A percentile compares a stretch with the other conserved stretches of the same genome.
These are phyloP conservation scores for Mus minutoides DNA, from an alignment of 2,797 vertebrate genomes.

Conservation along the genomic window DNA sequence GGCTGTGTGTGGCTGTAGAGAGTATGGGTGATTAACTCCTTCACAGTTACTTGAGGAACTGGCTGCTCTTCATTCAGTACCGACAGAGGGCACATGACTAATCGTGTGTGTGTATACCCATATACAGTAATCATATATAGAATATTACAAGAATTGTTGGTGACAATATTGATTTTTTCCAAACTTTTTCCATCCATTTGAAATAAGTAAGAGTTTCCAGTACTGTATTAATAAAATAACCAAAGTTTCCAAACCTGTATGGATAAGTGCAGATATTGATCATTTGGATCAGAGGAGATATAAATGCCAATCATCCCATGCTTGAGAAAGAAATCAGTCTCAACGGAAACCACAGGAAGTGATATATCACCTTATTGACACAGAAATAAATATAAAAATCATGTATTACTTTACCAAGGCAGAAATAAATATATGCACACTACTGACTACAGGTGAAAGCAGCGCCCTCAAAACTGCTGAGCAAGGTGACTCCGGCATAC, in stretches of 20 bases:
- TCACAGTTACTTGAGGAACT: slow-evolving; percentile 56
- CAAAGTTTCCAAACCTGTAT: background rate
- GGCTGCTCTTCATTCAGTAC: slow-evolving; percentile 54
- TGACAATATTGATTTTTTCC: background rate
- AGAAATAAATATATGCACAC: background rate
- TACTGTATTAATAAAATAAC: no score
- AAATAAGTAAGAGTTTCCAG: background rate
- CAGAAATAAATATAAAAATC: background rate
- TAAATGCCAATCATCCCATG: background rate
- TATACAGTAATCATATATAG: background rate
- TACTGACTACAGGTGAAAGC: background rate
- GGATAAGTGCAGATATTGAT: background rate
- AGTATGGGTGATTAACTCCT: slow-evolving; percentile 4
- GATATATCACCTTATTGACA: background rate
- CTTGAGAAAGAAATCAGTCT: background rate
- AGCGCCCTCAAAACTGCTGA: background rate
- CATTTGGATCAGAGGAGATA: background rate
- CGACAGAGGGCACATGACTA: slow-evolving; percentile 49
- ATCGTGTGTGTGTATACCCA: background rate
- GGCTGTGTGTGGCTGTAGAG: background rate
- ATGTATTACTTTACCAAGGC: background rate
- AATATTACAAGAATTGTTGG: background rate
- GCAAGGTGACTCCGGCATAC: rapidly evolving
- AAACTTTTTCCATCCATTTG: background rate
- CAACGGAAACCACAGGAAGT: background rate